Percentiles rank a stretch among this genome's conserved stretches.
Conservation (phyloP, 1,140 invertebrate genomes). For the Belonocnema kinseyi region DNA sequence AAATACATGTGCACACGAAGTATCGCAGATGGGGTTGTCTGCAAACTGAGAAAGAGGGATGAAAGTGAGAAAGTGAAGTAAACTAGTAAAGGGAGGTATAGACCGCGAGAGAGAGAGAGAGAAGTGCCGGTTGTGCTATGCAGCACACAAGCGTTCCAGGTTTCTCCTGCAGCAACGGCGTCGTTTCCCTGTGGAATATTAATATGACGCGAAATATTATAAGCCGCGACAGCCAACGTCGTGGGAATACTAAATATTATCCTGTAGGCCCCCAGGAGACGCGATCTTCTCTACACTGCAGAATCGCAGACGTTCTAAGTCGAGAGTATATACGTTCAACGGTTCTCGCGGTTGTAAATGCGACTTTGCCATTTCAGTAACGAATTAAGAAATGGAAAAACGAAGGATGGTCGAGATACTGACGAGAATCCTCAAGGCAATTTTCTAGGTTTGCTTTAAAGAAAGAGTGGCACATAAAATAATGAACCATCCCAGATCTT, state of each 20-base stretch:
- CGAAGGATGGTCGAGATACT: not conserved
- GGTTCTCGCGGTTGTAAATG: too few species aligned
- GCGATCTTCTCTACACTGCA: constrained; percentile 6
- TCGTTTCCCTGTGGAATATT: constrained; percentile 72
- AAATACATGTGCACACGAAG: constrained; percentile 16
- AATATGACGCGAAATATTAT: constrained; percentile 77
- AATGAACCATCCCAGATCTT: constrained; percentile 4
- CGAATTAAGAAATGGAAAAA: constrained; percentile 22
- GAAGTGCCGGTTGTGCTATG: constrained; percentile 32
- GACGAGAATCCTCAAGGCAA: constrained; percentile 5
- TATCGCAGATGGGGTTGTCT: constrained; percentile 7
- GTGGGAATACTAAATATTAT: constrained; percentile 75
- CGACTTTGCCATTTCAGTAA: not conserved
- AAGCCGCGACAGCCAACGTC: constrained; percentile 72
- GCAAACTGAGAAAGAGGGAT: not conserved
- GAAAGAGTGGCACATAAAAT: constrained; percentile 4
- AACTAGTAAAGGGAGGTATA: constrained; percentile 13
- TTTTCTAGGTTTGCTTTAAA: not conserved
- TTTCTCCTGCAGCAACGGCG: constrained; percentile 52
- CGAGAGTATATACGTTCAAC: not conserved
- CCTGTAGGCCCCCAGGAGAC: constrained; percentile 55
- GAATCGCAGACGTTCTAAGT: not conserved
- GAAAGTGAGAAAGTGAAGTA: not conserved
- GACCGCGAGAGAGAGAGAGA: constrained; percentile 16
- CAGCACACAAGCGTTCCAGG: constrained; percentile 38